phyloP scores from a whole-genome alignment of 64 coral and sea anemone genomes.

The Orbicella faveolata region DNA sequence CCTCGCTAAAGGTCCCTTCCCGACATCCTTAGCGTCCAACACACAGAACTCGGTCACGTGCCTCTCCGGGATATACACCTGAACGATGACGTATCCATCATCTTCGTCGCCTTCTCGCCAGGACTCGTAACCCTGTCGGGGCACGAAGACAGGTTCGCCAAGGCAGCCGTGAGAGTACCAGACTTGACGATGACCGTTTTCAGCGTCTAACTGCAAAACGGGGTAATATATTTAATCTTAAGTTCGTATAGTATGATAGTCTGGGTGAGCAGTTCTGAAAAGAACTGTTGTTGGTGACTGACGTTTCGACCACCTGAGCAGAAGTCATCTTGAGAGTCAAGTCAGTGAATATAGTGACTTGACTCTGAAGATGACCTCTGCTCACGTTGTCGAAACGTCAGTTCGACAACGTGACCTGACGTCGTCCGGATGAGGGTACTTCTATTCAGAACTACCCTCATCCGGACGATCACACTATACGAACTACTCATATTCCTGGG shows the following conservation, averaged over 20 bases:
- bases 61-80: constrained; percentile 81
- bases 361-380: too few species aligned
- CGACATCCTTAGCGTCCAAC: constrained; percentile 80
- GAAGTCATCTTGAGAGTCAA: too few species aligned
- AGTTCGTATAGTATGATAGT: too few species aligned
- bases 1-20: constrained; percentile 64
- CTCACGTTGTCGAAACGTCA: too few species aligned
- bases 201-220: constrained; percentile 57
- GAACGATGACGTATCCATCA: constrained; percentile 91
- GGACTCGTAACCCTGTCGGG: constrained; percentile 78
- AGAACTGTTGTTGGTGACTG: too few species aligned
- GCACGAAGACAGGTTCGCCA: constrained; percentile 88
- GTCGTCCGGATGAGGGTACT: too few species aligned
- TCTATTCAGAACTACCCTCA: too few species aligned
- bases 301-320: too few species aligned
- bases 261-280: too few species aligned
- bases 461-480: too few species aligned
- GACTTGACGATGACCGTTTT: constrained; percentile 45
- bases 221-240: background rate
- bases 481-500: background rate
- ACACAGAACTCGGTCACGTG: constrained; percentile 89
- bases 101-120: constrained; percentile 78
- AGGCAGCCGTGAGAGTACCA: constrained; percentile 89
- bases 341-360: too few species aligned
- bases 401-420: too few species aligned